Evolutionary conservation across 2,888 invertebrate species (phyloP).

Genomic region (Chaetoderma sp.): DNA sequence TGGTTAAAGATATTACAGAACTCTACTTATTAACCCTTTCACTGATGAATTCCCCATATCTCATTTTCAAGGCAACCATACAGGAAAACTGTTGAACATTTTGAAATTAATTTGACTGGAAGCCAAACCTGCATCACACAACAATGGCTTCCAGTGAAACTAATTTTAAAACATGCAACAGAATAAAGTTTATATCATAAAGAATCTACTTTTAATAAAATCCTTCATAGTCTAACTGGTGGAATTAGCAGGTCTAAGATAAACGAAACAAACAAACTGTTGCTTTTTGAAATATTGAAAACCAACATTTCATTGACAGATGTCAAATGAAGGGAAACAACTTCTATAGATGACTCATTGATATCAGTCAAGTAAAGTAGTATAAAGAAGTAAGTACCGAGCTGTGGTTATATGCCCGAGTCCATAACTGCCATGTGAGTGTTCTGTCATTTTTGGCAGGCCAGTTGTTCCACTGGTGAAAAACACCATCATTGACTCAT

Average conservation of each 20-base stretch:
- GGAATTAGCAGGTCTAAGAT: background rate
- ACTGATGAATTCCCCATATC: no score
- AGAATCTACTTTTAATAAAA: no score
- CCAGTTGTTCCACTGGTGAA: constrained; percentile 73
- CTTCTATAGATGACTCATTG: background rate
- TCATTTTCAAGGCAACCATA: no score
- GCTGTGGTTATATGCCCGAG: constrained; percentile 66
- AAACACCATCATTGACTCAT: constrained; percentile 68
- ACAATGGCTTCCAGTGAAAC: no score
- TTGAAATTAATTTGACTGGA: no score
- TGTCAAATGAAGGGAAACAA: background rate
- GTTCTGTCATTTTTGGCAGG: constrained; percentile 71
- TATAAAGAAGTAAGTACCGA: constrained; percentile 42
- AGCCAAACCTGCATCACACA: no score
- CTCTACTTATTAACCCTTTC: no score
- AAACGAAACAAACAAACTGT: background rate
- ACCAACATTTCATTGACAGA: background rate
- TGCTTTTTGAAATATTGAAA: background rate
- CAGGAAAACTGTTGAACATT: no score
- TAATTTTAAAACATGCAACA: no score
- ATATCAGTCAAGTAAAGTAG: background rate
- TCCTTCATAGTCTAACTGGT: no score
- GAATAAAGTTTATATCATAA: no score
- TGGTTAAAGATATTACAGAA: no score
- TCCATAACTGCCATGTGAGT: constrained; percentile 70